Evolutionary conservation across 2,797 vertebrate genomes (phyloP).

Genomic region (Dendrocincla fuliginosa): DNA sequence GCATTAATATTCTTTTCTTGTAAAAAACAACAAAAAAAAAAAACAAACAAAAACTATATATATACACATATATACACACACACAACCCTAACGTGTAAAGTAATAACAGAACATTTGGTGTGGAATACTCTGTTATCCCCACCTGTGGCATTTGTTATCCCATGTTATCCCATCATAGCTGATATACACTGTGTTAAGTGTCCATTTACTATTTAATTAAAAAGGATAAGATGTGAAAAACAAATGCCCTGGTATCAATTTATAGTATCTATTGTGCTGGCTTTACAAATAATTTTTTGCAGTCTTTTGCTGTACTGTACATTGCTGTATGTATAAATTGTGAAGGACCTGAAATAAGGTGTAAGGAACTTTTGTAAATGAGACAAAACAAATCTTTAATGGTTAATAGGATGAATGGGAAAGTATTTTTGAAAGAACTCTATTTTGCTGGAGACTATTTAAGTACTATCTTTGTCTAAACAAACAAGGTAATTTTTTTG

Average conservation of each 20-base stretch:
- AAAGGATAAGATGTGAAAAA: slow-evolving; percentile 79
- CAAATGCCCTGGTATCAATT: slow-evolving; percentile 82
- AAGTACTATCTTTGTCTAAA: slow-evolving; percentile 99
- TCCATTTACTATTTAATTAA: slow-evolving; percentile 80
- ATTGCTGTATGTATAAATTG: slow-evolving; percentile 88
- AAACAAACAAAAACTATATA: slow-evolving; percentile 24
- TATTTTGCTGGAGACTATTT: slow-evolving; percentile 99
- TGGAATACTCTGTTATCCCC: slow-evolving; percentile 70
- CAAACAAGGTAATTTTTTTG: slow-evolving; percentile 90
- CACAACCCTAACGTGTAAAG: slow-evolving; percentile 75
- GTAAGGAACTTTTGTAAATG: slow-evolving; percentile 88
- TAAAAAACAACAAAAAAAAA: slow-evolving; percentile 52
- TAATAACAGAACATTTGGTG: slow-evolving; percentile 77
- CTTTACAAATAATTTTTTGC: slow-evolving; percentile 87
- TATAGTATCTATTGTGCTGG: slow-evolving; percentile 84
- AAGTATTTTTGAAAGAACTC: slow-evolving; percentile 99
- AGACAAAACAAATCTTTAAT: slow-evolving; percentile 85
- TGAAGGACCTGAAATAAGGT: slow-evolving; percentile 90
- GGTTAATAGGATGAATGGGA: slow-evolving; percentile 96
- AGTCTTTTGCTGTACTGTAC: slow-evolving; percentile 86
- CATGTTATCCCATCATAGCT: slow-evolving; percentile 66
- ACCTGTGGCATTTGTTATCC: slow-evolving; percentile 66
- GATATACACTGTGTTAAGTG: slow-evolving; percentile 72
- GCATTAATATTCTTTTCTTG: slow-evolving; percentile 89
- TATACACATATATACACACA: slow-evolving; percentile 34